Evolutionary conservation across 2,888 invertebrate genomes (phyloP).

Genomic region (Conchocele bisecta): DNA sequence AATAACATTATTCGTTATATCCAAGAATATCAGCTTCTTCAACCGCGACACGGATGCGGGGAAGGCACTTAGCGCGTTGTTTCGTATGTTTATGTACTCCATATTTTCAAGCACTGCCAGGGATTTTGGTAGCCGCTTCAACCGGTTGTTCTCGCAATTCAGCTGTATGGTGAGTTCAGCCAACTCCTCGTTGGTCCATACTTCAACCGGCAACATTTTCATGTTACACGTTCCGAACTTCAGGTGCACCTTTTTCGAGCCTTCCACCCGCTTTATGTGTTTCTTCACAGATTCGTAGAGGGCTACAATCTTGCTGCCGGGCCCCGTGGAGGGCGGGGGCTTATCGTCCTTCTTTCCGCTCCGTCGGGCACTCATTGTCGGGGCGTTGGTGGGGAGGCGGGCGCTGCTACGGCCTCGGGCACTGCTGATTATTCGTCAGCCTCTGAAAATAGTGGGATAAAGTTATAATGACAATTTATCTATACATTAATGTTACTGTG

Average conservation of each 20-base stretch:
- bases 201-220: conserved; percentile 78
- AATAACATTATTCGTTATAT: conserved; percentile 78
- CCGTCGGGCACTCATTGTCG: conserved; percentile 64
- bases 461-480: too few relatives aligned
- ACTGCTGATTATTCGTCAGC: too few relatives aligned
- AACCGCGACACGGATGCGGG: conserved; percentile 74
- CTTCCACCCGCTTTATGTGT: conserved; percentile 69
- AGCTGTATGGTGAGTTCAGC: conserved; percentile 72
- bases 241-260: conserved; percentile 69
- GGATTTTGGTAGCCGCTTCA: conserved; percentile 78
- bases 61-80: conserved; percentile 74
- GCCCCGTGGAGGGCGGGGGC: conserved; percentile 81
- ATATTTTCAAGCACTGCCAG: conserved; percentile 73
- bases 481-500: too few relatives aligned
- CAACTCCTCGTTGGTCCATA: conserved; percentile 81
- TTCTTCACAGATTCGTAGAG: conserved; percentile 78
- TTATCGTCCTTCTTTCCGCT: conserved; percentile 82
- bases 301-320: conserved; percentile 80
- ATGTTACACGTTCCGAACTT: conserved; percentile 74
- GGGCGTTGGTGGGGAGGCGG: too few relatives aligned
- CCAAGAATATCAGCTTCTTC: conserved; percentile 71
- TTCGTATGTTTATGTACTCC: conserved; percentile 73
- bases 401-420: too few relatives aligned
- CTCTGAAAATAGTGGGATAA: too few relatives aligned
- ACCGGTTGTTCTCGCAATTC: conserved; percentile 79